Base-by-base conservation (phyloP, 2,797 vertebrate genomes). In the Channa striata region DNA sequence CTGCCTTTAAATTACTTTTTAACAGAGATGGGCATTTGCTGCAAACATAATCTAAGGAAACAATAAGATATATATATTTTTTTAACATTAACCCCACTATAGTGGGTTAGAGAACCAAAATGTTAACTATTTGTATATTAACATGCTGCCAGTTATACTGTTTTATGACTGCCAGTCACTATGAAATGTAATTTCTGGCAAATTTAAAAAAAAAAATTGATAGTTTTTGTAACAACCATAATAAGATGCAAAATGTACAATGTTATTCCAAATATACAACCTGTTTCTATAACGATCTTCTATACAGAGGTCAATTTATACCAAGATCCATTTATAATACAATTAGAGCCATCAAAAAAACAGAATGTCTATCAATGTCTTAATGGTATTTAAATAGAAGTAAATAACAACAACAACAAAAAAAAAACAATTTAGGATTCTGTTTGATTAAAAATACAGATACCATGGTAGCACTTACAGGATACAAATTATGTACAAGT, bases 1-100 rank as follows among this genome's bases (percentile, higher is more conserved):
- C 8, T 54, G n/a, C 42, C 39, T 73, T 51, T 25, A 48, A 66
- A 2, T 5, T n/a, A n/a, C n/a, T n/a, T n/a, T n/a, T n/a, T n/a
- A n/a, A n/a, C 16, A 30, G 25, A 30, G 25, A 30, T 30, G 25
- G 25, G 17, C 48, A 48, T 36, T 17, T 12, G n/a, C 39, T 57
- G n/a, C n/a, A n/a, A n/a, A n/a, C n/a, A n/a, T n/a, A n/a, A n/a
- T 30, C 25, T 30, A 30, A 30, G 6, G 25, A 30, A 30, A 30
- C 25, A 4, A 30, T 30, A 30, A 30, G 25, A 30, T 30, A 30
- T 25, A 23, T 12, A 40, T 36, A 21, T n/a, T 36, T 21, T 47
- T 14, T 30, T n/a, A n/a, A n/a, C 12, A 30, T 34, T 37, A 6
- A 43, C 20, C 2, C 11, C 7, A 21, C 13, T 42, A 6, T 21